Conservation (phyloP, 1,140 invertebrate genomes). For the Neodiprion virginianus region DNA sequence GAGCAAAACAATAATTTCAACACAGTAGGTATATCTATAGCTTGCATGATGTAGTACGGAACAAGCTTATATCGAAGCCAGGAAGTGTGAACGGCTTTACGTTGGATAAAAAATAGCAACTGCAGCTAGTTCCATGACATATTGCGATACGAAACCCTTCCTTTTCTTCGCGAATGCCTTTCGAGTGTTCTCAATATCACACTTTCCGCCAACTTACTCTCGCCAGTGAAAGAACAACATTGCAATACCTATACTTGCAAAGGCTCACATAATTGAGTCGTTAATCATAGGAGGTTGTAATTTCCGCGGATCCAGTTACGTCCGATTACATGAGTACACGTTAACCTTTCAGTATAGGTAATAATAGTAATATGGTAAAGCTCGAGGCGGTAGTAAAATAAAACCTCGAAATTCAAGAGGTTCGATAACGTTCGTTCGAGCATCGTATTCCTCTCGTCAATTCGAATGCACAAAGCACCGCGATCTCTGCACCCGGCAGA, state of each 20-base stretch:
- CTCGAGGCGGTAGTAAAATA: neutral
- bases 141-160: neutral
- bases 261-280: neutral
- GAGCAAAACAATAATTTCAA: no score
- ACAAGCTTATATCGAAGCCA: neutral
- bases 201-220: neutral
- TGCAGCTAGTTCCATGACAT: neutral
- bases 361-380: neutral
- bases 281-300: no score
- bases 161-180: neutral
- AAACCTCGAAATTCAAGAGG: no score
- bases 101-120: neutral
- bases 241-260: neutral
- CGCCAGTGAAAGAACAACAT: neutral
- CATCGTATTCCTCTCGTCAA: no score
- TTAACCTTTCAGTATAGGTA: neutral
- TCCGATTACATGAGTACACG: neutral
- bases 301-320: no score
- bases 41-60: no score
- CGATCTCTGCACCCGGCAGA: neutral
- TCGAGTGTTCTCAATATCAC: constrained; percentile 1
- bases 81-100: neutral
- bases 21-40: no score
- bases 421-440: no score
- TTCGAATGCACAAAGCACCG: neutral